Evolutionary conservation across 1,140 invertebrate genomes (phyloP).

Genomic region (Solenopsis fugax): DNA sequence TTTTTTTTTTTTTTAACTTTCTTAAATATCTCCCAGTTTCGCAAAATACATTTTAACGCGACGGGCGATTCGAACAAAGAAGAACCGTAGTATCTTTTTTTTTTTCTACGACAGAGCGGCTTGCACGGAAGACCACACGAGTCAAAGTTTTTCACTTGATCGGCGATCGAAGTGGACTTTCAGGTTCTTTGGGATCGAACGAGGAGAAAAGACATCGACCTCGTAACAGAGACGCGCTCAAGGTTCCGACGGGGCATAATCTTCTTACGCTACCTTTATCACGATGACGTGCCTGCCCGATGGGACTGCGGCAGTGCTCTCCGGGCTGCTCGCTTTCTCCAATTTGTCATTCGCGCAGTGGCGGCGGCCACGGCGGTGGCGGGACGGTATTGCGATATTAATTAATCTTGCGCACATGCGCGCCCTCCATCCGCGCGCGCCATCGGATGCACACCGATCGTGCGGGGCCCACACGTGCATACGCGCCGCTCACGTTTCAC

Average conservation of each 20-base stretch:
- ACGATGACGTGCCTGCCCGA: conserved; percentile 68
- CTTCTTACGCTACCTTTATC: conserved; percentile 75
- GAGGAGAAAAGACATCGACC: conserved; percentile 61
- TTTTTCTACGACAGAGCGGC: neutral
- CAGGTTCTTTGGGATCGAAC: conserved; percentile 60
- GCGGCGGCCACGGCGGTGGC: conserved; percentile 54
- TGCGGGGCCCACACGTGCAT: conserved; percentile 37
- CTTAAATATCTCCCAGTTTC: neutral
- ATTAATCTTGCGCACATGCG: conserved; percentile 77
- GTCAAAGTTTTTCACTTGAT: conserved; percentile 58
- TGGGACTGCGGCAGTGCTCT: conserved; percentile 63
- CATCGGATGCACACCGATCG: conserved; percentile 25
- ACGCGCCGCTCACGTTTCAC: conserved; percentile 66
- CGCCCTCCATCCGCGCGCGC: conserved; percentile 67
- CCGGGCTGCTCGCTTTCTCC: conserved; percentile 79
- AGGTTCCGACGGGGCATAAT: conserved; percentile 64
- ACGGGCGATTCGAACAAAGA: conserved; percentile 13
- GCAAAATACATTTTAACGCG: neutral
- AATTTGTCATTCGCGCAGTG: conserved; percentile 79
- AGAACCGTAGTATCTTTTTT: conserved; percentile 19
- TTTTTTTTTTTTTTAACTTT: too few species aligned
- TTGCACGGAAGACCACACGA: conserved; percentile 56
- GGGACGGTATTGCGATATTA: conserved; percentile 79
- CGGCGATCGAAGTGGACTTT: conserved; percentile 59
- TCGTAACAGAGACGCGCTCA: conserved; percentile 42